Base-by-base conservation (phyloP, 2,888 invertebrate species). In the Stenoptilia bipunctidactyla region DNA sequence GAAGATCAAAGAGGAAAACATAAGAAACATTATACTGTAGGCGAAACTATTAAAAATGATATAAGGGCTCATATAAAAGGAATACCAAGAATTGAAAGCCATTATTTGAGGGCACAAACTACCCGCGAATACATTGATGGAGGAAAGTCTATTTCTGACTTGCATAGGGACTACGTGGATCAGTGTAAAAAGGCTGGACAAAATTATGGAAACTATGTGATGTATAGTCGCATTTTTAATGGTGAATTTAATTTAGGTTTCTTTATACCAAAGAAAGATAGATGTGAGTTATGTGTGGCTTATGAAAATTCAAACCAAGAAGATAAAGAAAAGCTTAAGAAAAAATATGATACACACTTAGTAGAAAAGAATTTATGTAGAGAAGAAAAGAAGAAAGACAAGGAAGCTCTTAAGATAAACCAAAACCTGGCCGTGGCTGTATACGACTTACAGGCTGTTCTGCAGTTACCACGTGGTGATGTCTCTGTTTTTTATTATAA, bases 1-100 rank as follows among this genome's bases (percentile, higher is more conserved):
- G 40, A 40, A 12, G 50, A 50, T 36, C 34, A 34, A 14, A 34
- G 51, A 39, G 50, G 50, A 10, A 53, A 44, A 40, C 48, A 49
- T 33, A 15, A 39, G 13, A 45, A 47, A n/a, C 48, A 48, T 38
- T 41, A 27, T 15, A 47, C 33, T 33, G 36, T 48, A 35, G 37
- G 42, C 38, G 34, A 43, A 9, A 43, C 41, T 27, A 40, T 52
- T 27, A 36, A 39, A 37, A 27, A 47, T 6, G 44, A 43, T 33
- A 47, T 49, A 10, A 45, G 36, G 27, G 38, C 42, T 1, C 46
- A 47, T 25, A 51, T 51, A 34, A 42, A 48, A 27, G 40, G 43
- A 33, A 50, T 51, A 12, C 49, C 50, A 3, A 37, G 45, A 30
- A 47, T 48, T 15, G 47, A 49, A 39, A 47, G 46, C 6, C 49